Evolutionary conservation across 2,113 vertebrate genomes (phyloP).

Genomic region (Hucho hucho): DNA sequence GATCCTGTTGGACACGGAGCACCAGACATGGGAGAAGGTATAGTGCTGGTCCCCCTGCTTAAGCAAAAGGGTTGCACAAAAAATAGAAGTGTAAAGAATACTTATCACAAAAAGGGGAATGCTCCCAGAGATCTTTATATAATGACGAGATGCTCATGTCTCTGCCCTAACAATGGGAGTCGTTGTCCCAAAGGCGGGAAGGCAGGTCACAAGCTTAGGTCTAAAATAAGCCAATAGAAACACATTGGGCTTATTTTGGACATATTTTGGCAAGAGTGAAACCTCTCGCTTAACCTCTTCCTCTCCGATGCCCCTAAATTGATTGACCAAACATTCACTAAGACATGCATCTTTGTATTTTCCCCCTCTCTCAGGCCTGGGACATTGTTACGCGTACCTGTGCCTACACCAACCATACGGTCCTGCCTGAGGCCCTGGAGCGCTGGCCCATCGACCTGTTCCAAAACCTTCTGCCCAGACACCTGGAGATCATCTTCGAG

Average conservation of each 20-base stretch:
- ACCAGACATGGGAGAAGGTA: conserved; percentile 81
- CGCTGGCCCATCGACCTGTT: conserved; percentile 89
- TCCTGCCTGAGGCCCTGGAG: conserved; percentile 89
- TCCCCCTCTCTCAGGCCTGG: conserved; percentile 78
- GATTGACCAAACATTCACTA: neutral
- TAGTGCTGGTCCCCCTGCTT: neutral
- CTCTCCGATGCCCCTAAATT: too few relatives aligned
- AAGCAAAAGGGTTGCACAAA: neutral
- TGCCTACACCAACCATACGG: conserved; percentile 92
- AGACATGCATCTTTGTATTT: neutral
- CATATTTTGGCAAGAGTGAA: too few relatives aligned
- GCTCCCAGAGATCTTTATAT: too few relatives aligned
- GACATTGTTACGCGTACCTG: conserved; percentile 82
- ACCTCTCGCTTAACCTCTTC: too few relatives aligned
- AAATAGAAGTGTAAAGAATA: neutral
- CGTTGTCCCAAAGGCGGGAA: too few relatives aligned
- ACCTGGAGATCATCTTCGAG: conserved; percentile 88
- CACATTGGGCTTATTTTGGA: too few relatives aligned
- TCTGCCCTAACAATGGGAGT: too few relatives aligned
- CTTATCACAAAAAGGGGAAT: too few relatives aligned
- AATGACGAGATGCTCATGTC: too few relatives aligned
- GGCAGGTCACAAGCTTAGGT: too few relatives aligned
- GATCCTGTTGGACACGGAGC: conserved; percentile 85
- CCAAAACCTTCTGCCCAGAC: conserved; percentile 83
- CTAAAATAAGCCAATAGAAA: too few relatives aligned